Percentiles rank a stretch among this genome's conserved stretches.
phyloP scores from a whole-genome alignment of 2,113 vertebrate species.

The Strix uralensis region DNA sequence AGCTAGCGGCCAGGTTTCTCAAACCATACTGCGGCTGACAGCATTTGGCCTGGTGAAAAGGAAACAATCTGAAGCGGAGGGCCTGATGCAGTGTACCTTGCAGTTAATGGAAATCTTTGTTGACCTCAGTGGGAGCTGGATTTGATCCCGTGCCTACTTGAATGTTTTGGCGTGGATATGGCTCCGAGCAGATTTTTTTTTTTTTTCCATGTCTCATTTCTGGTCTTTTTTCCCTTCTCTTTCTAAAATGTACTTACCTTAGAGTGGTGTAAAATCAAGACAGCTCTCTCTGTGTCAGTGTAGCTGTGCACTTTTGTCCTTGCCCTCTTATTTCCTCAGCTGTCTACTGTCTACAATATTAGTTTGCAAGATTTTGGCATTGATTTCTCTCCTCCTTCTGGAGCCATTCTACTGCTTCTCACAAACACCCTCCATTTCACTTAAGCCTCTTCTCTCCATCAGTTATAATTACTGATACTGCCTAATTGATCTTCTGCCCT shows the following conservation, averaged over 20 bases:
- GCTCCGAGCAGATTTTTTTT: neutral
- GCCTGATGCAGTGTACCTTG: neutral
- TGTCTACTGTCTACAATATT: neutral
- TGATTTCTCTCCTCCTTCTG: neutral
- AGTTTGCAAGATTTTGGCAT: neutral
- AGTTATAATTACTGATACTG: neutral
- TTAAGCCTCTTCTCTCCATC: neutral
- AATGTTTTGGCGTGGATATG: neutral
- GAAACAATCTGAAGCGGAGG: neutral
- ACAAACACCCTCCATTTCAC: neutral
- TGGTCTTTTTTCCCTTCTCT: neutral
- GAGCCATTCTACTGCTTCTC: neutral
- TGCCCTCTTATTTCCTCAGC: neutral
- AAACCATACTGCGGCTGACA: neutral
- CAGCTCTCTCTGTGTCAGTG: neutral
- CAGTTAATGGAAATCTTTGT: slow-evolving; percentile 31
- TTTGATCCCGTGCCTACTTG: slow-evolving; percentile 9
- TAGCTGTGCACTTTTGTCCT: neutral
- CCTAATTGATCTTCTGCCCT: neutral
- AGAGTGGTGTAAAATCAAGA: neutral
- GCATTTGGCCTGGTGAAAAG: neutral
- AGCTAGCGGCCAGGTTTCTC: neutral
- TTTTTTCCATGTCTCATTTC: neutral
- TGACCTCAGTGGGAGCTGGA: slow-evolving; percentile 9
- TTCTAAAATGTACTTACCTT: neutral